phyloP scores from a whole-genome alignment of 2,888 invertebrate species.

The Anoplius nigerrimus region DNA sequence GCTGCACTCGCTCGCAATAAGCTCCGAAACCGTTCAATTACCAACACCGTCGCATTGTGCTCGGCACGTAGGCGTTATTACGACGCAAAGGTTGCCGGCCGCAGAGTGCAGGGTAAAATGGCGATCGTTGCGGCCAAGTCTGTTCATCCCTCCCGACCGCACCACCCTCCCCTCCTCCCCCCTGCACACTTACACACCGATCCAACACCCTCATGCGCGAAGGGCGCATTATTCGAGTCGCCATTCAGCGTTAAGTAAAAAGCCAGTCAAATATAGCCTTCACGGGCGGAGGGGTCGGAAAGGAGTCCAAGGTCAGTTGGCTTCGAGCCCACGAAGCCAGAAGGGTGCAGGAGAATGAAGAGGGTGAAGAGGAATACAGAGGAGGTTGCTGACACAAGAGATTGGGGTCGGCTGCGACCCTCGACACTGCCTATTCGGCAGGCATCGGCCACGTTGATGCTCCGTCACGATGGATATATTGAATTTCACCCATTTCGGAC shows the following conservation, averaged over 20 bases:
- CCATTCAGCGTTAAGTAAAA: slow-evolving; percentile 51
- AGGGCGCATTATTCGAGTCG: slow-evolving; percentile 48
- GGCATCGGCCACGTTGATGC: slow-evolving; percentile 1
- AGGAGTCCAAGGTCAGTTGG: slow-evolving; percentile 64
- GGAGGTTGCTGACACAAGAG: slow-evolving; percentile 58
- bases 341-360: slow-evolving; percentile 21
- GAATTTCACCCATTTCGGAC: slow-evolving; percentile 23
- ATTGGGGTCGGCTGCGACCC: slow-evolving; percentile 53
- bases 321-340: slow-evolving; percentile 46
- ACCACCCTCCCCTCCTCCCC: too few species aligned
- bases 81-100: too few species aligned
- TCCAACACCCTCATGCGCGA: slow-evolving; percentile 5
- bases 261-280: slow-evolving; percentile 55
- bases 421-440: slow-evolving; percentile 33
- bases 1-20: too few species aligned
- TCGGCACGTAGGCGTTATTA: too few species aligned
- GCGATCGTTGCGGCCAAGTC: not conserved
- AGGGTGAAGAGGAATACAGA: slow-evolving; percentile 12
- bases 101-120: not conserved
- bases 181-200: not conserved
- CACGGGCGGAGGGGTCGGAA: slow-evolving; percentile 37
- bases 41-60: too few species aligned
- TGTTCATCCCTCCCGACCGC: slow-evolving; percentile 2
- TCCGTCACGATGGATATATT: slow-evolving; percentile 27
- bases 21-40: not conserved